Conservation (phyloP, 1,140 invertebrate species). For the Drosophila nebulosa region DNA sequence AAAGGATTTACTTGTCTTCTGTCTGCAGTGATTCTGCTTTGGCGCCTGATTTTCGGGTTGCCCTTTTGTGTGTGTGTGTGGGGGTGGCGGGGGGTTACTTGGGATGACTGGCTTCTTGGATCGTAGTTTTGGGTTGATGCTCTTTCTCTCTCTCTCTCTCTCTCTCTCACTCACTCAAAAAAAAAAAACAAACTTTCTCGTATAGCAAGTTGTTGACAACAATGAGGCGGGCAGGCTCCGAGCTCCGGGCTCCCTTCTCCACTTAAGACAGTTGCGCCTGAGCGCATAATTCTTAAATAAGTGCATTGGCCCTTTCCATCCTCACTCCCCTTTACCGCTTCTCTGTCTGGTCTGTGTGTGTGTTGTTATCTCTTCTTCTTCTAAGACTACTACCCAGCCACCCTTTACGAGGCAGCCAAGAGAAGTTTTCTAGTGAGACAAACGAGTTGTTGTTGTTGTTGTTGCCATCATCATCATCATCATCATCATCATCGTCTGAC, state of each 20-base stretch:
- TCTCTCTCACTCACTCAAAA: too few species aligned
- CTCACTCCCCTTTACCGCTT: background rate
- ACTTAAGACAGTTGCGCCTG: constrained; percentile 44
- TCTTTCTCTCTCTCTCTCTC: too few species aligned
- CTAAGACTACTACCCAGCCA: too few species aligned
- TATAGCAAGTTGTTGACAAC: constrained; percentile 64
- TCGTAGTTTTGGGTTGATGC: background rate
- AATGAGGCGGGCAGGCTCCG: constrained; percentile 35
- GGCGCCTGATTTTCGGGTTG: constrained; percentile 7
- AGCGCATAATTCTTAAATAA: constrained; percentile 72
- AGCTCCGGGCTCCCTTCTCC: too few species aligned
- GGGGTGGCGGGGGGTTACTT: background rate
- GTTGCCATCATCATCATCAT: too few species aligned
- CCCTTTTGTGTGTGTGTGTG: background rate
- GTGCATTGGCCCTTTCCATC: constrained; percentile 17
- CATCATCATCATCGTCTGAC: constrained; percentile 14
- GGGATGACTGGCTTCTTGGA: background rate
- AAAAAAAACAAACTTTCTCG: constrained; percentile 20
- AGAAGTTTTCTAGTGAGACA: background rate
- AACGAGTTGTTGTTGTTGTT: too few species aligned
- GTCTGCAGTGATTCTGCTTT: background rate
- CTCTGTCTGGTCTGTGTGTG: background rate
- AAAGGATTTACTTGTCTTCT: constrained; percentile 58
- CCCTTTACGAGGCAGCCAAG: background rate
- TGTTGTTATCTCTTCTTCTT: background rate